Conservation (phyloP, 64 coral and sea anemone genomes). For the Stylophora pistillata region DNA sequence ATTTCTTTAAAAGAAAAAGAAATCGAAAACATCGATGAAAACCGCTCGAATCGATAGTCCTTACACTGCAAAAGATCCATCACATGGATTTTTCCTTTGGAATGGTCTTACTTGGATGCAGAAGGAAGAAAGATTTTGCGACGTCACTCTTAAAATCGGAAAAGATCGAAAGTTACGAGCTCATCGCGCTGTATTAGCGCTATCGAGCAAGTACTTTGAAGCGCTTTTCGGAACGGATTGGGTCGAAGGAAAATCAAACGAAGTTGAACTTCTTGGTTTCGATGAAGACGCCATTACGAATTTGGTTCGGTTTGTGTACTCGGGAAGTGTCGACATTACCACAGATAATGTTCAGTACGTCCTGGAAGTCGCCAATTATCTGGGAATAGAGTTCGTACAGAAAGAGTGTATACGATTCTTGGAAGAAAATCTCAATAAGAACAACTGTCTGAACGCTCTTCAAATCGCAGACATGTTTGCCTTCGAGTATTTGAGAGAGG, state of each 20-base stretch:
- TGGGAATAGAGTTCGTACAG: constrained; percentile 62
- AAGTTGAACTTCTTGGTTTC: constrained; percentile 44
- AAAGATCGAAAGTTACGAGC: constrained; percentile 58
- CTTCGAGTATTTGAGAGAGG: constrained; percentile 40
- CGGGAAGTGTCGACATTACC: constrained; percentile 57
- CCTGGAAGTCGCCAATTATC: constrained; percentile 53
- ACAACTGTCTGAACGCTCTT: constrained; percentile 26
- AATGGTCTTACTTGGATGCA: constrained; percentile 36
- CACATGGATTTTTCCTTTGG: constrained; percentile 36
- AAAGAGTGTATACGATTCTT: constrained; percentile 54
- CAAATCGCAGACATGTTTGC: constrained; percentile 54
- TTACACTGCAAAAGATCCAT: constrained; percentile 2
- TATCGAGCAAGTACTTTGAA: constrained; percentile 70
- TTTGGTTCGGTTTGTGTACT: constrained; percentile 74
- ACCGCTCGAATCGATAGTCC: neutral
- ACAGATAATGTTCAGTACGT: constrained; percentile 63
- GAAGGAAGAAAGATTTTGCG: constrained; percentile 65
- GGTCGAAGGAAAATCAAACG: constrained; percentile 32
- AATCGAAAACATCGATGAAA: too few relatives aligned
- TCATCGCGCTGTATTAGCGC: constrained; percentile 55
- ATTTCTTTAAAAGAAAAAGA: too few relatives aligned
- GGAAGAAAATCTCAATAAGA: constrained; percentile 30
- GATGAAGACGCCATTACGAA: constrained; percentile 15
- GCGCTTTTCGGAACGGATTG: constrained; percentile 57
- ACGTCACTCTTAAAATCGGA: constrained; percentile 56